Evolutionary conservation across 1,140 invertebrate species (phyloP).

Genomic region (Himalopsyche phryganea): DNA sequence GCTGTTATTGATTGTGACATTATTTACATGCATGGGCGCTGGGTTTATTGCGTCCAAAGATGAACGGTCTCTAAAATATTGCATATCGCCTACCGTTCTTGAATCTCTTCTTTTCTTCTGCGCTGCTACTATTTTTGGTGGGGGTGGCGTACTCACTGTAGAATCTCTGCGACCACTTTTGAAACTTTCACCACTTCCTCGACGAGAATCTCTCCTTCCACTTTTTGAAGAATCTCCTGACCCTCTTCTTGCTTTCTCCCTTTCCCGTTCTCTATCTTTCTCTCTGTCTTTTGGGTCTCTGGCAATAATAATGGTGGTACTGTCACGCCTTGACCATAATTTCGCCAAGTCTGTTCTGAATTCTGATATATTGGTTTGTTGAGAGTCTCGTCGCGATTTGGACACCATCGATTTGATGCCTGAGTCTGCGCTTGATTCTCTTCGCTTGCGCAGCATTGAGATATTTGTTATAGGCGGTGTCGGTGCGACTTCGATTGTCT

Average conservation of each 20-base stretch:
- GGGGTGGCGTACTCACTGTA: slow-evolving; percentile 54
- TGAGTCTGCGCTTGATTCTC: slow-evolving; percentile 79
- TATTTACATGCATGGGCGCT: slow-evolving; percentile 7
- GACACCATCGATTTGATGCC: slow-evolving; percentile 72
- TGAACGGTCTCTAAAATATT: slow-evolving; percentile 29
- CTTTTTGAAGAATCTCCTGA: slow-evolving; percentile 47
- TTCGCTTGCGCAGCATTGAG: slow-evolving; percentile 56
- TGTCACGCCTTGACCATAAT: slow-evolving; percentile 64
- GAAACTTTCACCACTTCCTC: slow-evolving; percentile 43
- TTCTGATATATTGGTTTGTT: slow-evolving; percentile 61
- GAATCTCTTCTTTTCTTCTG: slow-evolving; percentile 65
- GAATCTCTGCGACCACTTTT: slow-evolving; percentile 61
- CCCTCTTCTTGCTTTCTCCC: slow-evolving; percentile 52
- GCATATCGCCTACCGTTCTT: slow-evolving; percentile 33
- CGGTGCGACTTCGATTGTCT: slow-evolving; percentile 53
- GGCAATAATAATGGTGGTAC: slow-evolving; percentile 46
- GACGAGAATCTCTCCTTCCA: slow-evolving; percentile 42
- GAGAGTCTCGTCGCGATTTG: slow-evolving; percentile 67
- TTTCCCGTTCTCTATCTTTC: slow-evolving; percentile 39
- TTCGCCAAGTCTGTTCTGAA: slow-evolving; percentile 68
- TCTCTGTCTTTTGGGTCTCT: slow-evolving; percentile 46
- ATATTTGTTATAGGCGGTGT: slow-evolving; percentile 37
- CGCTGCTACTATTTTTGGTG: slow-evolving; percentile 57
- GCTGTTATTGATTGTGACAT: slow-evolving; percentile 33
- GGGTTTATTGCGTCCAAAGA: slow-evolving; percentile 14